Conservation (phyloP, 2,797 vertebrate genomes). For the Chaunax sp. region DNA sequence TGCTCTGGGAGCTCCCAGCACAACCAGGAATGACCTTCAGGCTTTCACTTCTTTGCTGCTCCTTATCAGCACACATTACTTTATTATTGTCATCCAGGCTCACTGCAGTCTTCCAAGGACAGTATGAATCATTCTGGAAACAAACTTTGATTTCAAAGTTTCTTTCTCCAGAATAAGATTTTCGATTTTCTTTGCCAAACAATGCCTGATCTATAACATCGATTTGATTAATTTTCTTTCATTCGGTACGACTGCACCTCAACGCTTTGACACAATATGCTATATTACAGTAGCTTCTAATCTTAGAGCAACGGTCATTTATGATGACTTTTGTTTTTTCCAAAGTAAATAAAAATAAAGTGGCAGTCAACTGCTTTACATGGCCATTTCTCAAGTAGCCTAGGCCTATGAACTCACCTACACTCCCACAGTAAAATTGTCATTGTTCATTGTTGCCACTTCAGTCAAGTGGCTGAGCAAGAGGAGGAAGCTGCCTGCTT, state of each 20-base stretch:
- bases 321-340: background rate
- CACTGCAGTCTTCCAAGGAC: constrained; percentile 73
- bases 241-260: background rate
- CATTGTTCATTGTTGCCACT: constrained; percentile 15
- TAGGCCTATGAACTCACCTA: constrained; percentile 1
- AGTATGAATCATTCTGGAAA: constrained; percentile 56
- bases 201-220: constrained; percentile 26
- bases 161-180: constrained; percentile 43
- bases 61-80: constrained; percentile 75
- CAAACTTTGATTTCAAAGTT: constrained; percentile 55
- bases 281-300: background rate
- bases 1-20: constrained; percentile 78
- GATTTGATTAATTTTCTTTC: background rate
- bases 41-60: constrained; percentile 70
- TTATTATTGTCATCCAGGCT: constrained; percentile 72
- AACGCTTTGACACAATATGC: background rate
- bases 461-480: constrained; percentile 40
- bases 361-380: background rate
- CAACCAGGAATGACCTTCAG: constrained; percentile 81
- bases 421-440: constrained; percentile 22
- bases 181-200: constrained; percentile 44
- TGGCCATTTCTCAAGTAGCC: constrained; percentile 9
- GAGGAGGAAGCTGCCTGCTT: constrained; percentile 22
- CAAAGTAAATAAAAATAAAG: background rate
- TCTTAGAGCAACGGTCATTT: background rate